Base-by-base conservation (phyloP, 2,113 vertebrate species). In the Meriones unguiculatus region DNA sequence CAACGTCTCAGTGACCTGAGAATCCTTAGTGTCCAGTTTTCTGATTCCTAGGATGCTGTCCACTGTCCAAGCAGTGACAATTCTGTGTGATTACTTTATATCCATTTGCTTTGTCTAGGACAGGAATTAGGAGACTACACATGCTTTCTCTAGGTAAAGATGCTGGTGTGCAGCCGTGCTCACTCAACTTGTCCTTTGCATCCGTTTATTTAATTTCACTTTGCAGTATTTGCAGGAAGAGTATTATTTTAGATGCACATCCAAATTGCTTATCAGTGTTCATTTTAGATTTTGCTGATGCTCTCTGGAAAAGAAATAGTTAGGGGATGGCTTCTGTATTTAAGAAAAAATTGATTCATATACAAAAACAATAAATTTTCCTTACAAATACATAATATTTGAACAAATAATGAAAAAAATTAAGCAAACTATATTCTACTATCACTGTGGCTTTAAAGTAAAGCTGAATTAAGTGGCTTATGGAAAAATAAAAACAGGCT, bases 361-460 rank as follows among this genome's bases (percentile, higher is more conserved):
- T 77, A 93, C 67, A 96, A 94, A 46, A 95, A 72, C 86, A 96
- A 97, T 90, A 91, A n/a, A 70, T 97, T 95, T 94, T 90, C 90
- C 89, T 41, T 72, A 95, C 0, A 8, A 96, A 95, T 76, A 96
- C 86, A 87, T 80, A 93, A 84, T 18, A 93, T 90, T 94, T 91
- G 65, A n/a, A 64, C 46, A 97, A 90, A 50, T 20, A 87, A n/a
- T 65, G 57, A 91, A 52, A 59, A 97, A 97, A 0, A 91, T 91
- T 86, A 96, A 97, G 93, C 87, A 22, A 97, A 94, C 80, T 98
- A 87, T 90, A 88, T 38, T 52, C 89, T 12, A 2, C 70, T 94
- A 67, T 86, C 97, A 93, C 46, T 96, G 77, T 91, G 91, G 91
- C 94, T 98, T 98, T 97, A 77, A 97, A 97, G 87, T 38, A 86